Base-by-base conservation (phyloP, 2,888 invertebrate genomes). In the Trichacis sp. region DNA sequence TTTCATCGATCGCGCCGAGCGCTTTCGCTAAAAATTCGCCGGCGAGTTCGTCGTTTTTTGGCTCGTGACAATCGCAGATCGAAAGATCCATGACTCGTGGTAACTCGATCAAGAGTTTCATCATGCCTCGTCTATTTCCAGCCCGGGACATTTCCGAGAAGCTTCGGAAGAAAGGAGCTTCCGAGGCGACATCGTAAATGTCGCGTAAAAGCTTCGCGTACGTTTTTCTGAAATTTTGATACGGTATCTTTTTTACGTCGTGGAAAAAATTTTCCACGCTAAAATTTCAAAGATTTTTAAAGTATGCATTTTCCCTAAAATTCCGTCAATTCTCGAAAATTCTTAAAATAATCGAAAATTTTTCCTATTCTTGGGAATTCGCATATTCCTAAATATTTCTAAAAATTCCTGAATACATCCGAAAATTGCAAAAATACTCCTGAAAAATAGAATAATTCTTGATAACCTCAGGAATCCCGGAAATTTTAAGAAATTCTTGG, bases 91-190 rank as follows among this genome's bases (percentile, higher is more conserved):
- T 45, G 2, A 77, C 68, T 30, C 58, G 61, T 1, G 77, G 71
- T 40, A 76, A 43, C 4, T 71, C 63, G 29, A 73, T 57, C 8
- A 82, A 48, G 36, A 73, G 51, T 40, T 77, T 72, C 49, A 82
- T 72, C 78, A 82, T 80, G 30, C 55, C 73, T 15, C 64, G 73
- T 20, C 73, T 69, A 42, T 80, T 74, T 29, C 75, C 75, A 24
- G 59, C 53, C 19, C 54, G 38, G 1, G 74, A 78, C 5, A 65
- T 52, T 29, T 68, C 57, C 11, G 52, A 46, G 42, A 79, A 78
- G 15, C 56, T 45, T 24, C 58, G 66, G 18, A 51, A 55, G 33
- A 69, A 51, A 4, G 68, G 20, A 12, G 75, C 70, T 9, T 57
- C 52, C 33, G 53, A 63, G 2, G 71, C 71, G 3, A 55, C 69